A percentile compares a stretch with the other conserved stretches of the same genome.
Conservation (phyloP, 2,797 vertebrate species). For the Megaceryle alcyon region DNA sequence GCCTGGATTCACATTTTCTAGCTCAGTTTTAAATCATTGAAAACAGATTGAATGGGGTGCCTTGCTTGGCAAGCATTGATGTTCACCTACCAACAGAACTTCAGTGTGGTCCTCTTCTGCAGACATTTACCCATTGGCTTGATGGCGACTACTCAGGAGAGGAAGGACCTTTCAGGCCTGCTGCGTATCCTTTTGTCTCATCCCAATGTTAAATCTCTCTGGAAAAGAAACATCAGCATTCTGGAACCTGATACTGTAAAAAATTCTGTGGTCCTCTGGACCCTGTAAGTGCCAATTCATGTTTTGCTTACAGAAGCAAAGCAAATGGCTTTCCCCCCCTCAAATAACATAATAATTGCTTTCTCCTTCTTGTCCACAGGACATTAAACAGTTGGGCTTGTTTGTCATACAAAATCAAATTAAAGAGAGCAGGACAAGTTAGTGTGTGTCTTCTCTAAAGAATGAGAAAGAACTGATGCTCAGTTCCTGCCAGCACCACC, state of each 20-base stretch:
- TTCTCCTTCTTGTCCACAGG: background rate
- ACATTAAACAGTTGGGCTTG: background rate
- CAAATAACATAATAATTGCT: background rate
- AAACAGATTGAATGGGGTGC: background rate
- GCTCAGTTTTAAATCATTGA: background rate
- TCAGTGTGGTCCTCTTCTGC: constrained; percentile 2
- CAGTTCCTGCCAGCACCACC: background rate
- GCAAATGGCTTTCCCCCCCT: background rate
- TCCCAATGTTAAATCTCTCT: constrained; percentile 8
- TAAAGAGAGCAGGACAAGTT: background rate
- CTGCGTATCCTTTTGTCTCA: background rate
- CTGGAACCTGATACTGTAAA: background rate
- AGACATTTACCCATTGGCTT: background rate
- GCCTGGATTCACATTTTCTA: constrained; percentile 17
- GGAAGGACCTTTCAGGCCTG: background rate
- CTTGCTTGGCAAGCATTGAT: background rate
- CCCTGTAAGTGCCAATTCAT: background rate
- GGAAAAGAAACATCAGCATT: background rate
- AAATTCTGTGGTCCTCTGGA: background rate
- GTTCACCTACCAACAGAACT: background rate
- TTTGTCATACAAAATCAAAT: background rate
- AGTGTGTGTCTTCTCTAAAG: background rate
- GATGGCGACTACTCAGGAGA: background rate
- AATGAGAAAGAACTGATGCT: background rate
- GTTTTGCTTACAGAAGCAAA: background rate